These are phyloP conservation scores for Chlamydotis undulata DNA, from an alignment of 2,113 vertebrate species.

Conservation along the genomic window DNA sequence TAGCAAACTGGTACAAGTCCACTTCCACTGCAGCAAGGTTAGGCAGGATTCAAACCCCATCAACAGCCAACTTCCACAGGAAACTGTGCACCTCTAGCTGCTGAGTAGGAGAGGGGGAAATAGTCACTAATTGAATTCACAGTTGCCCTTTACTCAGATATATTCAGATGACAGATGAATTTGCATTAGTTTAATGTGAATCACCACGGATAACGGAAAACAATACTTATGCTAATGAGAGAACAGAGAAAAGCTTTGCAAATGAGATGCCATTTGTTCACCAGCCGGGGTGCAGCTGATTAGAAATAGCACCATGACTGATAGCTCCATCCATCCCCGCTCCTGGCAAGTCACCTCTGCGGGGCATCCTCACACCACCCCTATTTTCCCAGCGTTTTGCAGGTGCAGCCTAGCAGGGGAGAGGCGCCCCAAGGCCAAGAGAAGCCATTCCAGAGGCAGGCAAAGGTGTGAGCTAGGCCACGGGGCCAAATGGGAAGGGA, in stretches of 20 bases:
- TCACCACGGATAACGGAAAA: constrained; percentile 50
- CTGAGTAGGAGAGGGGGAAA: not conserved
- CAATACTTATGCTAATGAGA: constrained; percentile 53
- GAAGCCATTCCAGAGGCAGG: not conserved
- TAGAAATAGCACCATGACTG: not conserved
- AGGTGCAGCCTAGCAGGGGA: not conserved
- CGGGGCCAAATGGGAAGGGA: accelerated
- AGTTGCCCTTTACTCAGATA: constrained; percentile 9
- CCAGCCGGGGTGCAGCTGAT: not conserved
- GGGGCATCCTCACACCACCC: not conserved
- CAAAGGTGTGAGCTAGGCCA: accelerated
- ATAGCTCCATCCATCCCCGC: not conserved
- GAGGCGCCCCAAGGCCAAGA: not conserved
- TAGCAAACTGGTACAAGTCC: not conserved
- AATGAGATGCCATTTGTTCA: constrained; percentile 27
- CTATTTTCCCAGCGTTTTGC: accelerated
- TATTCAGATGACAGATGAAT: constrained; percentile 28
- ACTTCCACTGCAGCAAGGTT: not conserved
- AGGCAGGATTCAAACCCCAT: not conserved
- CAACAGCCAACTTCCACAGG: not conserved
- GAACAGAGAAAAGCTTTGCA: constrained; percentile 10
- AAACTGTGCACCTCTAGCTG: not conserved
- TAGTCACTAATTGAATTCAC: not conserved
- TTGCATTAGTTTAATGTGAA: constrained; percentile 30
- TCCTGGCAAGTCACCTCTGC: accelerated